phyloP scores from a whole-genome alignment of 2,113 vertebrate species.

The Oxyura jamaicensis region DNA sequence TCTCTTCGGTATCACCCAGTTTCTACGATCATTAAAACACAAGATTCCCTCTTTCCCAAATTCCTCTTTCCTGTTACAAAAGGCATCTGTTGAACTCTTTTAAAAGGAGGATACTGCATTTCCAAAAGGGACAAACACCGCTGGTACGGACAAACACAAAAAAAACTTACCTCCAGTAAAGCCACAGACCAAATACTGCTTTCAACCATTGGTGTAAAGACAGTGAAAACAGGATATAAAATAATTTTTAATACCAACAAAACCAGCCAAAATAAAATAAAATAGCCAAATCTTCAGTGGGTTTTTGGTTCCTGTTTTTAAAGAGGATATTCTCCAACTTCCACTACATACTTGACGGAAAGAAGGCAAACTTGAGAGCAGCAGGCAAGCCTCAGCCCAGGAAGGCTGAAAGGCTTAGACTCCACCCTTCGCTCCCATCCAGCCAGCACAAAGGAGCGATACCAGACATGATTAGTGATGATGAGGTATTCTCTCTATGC shows the following conservation, averaged over 20 bases:
- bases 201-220: slow-evolving; percentile 81
- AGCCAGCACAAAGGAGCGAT: not conserved
- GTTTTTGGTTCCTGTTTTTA: not conserved
- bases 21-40: not conserved
- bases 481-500: slow-evolving; percentile 23
- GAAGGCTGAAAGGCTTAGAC: slow-evolving; percentile 27
- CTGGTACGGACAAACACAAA: slow-evolving; percentile 70
- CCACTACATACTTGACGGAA: not conserved
- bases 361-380: slow-evolving; percentile 11
- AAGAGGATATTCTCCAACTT: not conserved
- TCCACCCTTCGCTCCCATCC: slow-evolving; percentile 60
- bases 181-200: slow-evolving; percentile 79
- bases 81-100: slow-evolving; percentile 21
- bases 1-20: not conserved
- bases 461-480: not conserved
- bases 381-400: slow-evolving; percentile 55
- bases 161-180: slow-evolving; percentile 83
- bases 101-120: slow-evolving; percentile 82
- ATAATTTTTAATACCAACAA: slow-evolving; percentile 64
- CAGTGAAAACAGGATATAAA: slow-evolving; percentile 75
- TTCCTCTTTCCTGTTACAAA: not conserved
- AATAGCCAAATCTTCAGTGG: slow-evolving; percentile 11
- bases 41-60: not conserved
- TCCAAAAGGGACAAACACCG: slow-evolving; percentile 65
- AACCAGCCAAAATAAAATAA: slow-evolving; percentile 14